Conservation (phyloP, 2,888 invertebrate species). For the Hemithea aestivaria region DNA sequence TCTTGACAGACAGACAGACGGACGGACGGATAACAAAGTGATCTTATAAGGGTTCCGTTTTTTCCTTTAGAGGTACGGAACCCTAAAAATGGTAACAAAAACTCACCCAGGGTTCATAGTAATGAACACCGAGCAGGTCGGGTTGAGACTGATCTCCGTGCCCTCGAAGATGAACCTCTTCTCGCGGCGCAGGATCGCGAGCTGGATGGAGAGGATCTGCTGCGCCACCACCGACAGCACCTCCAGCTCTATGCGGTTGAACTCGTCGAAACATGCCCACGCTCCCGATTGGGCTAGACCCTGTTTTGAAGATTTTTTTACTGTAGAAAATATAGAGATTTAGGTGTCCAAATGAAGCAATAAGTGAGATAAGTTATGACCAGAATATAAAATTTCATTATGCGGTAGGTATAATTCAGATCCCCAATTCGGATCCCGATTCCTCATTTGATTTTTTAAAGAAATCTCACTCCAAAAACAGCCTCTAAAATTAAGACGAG, state of each 20-base stretch:
- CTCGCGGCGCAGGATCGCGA: slow-evolving; percentile 87
- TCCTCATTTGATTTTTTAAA: no score
- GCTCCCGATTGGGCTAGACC: slow-evolving; percentile 94
- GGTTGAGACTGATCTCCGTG: slow-evolving; percentile 92
- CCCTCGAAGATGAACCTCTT: slow-evolving; percentile 94
- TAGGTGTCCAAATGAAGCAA: no score
- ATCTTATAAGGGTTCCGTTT: no score
- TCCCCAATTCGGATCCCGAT: no score
- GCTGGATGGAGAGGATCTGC: slow-evolving; percentile 94
- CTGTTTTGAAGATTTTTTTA: slow-evolving; percentile 64
- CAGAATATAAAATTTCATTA: no score
- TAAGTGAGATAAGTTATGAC: no score
- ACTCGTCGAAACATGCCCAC: slow-evolving; percentile 97
- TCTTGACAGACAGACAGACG: no score
- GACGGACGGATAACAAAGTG: background rate
- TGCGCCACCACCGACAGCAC: slow-evolving; percentile 96
- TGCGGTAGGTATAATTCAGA: no score
- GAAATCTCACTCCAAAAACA: no score
- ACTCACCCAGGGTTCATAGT: slow-evolving; percentile 95
- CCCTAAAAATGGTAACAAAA: background rate
- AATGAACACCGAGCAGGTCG: slow-evolving; percentile 93
- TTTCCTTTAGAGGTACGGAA: no score
- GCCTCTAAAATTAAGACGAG: no score
- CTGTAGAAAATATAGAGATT: no score
- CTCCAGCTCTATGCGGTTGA: slow-evolving; percentile 95